Evolutionary conservation across 2,797 vertebrate genomes (phyloP).

Genomic region (Hoplostethus atlanticus): DNA sequence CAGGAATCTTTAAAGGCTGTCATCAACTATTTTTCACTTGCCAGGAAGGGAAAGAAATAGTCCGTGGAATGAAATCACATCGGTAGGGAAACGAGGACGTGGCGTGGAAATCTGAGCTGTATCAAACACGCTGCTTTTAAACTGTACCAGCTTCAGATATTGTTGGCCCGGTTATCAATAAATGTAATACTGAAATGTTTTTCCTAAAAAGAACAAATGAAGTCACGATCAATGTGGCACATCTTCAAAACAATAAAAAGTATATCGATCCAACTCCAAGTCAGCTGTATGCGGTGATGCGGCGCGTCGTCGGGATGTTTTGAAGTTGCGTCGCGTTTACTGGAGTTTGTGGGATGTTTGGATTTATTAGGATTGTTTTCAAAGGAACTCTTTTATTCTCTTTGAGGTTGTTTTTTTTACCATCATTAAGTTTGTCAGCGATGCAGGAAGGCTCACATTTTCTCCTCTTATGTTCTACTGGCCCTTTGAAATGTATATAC

Average conservation of each 20-base stretch:
- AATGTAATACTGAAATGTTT: not conserved
- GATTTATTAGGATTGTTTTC: slow-evolving; percentile 29
- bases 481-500: slow-evolving; percentile 27
- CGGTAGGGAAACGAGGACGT: too few relatives aligned
- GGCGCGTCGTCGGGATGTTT: slow-evolving; percentile 12
- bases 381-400: slow-evolving; percentile 14
- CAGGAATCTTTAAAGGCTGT: too few relatives aligned
- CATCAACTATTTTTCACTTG: too few relatives aligned
- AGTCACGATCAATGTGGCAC: not conserved
- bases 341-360: slow-evolving; percentile 14
- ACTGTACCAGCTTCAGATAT: not conserved
- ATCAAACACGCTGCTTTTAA: not conserved
- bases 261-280: not conserved
- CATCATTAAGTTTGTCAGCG: slow-evolving; percentile 15
- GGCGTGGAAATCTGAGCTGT: too few relatives aligned
- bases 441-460: slow-evolving; percentile 31
- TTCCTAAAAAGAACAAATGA: not conserved
- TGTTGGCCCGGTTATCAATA: not conserved
- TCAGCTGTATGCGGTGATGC: not conserved
- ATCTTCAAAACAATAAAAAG: slow-evolving; percentile 1
- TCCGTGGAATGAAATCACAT: too few relatives aligned
- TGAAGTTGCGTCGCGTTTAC: slow-evolving; percentile 28
- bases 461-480: slow-evolving; percentile 3
- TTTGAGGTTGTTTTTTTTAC: slow-evolving; percentile 7
- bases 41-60: too few relatives aligned